These are phyloP conservation scores for Drosophila percnosoma DNA, from an alignment of 2,888 invertebrate genomes.

Conservation along the genomic window DNA sequence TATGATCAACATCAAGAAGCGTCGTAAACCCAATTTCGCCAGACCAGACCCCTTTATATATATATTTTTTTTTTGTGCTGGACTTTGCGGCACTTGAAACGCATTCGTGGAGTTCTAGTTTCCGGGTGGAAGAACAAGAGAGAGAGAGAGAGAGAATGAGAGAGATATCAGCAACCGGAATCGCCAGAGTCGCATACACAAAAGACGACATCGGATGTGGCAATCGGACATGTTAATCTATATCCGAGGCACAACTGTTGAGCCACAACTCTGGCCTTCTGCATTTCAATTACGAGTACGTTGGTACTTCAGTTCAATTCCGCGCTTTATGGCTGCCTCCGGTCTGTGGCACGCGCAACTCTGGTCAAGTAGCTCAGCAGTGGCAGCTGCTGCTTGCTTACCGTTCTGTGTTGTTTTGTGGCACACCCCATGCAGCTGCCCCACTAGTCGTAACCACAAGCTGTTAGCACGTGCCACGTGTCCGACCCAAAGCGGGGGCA, in stretches of 20 bases:
- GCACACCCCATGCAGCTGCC: slow-evolving; percentile 45
- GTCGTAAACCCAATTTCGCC: slow-evolving; percentile 74
- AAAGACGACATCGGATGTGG: slow-evolving; percentile 74
- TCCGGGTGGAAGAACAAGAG: slow-evolving; percentile 45
- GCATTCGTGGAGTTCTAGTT: slow-evolving; percentile 65
- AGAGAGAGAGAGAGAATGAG: background rate
- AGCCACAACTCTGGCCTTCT: slow-evolving; percentile 8
- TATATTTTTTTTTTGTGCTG: slow-evolving; percentile 35
- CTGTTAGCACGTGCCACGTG: slow-evolving; percentile 60
- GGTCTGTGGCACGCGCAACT: slow-evolving; percentile 55
- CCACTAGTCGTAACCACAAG: slow-evolving; percentile 41
- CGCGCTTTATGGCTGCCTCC: slow-evolving; percentile 32
- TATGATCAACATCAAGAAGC: slow-evolving; percentile 65
- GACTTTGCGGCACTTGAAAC: slow-evolving; percentile 58
- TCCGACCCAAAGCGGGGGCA: background rate
- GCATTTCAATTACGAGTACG: slow-evolving; percentile 69
- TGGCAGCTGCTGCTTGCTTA: slow-evolving; percentile 24
- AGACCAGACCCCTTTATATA: slow-evolving; percentile 42
- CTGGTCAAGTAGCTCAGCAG: slow-evolving; percentile 38
- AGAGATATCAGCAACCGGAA: slow-evolving; percentile 71
- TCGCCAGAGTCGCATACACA: slow-evolving; percentile 51
- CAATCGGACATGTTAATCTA: slow-evolving; percentile 79
- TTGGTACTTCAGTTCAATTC: slow-evolving; percentile 18
- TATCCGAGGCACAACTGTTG: slow-evolving; percentile 20
- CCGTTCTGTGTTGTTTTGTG: background rate